These are phyloP conservation scores for Bombus balteatus DNA, from an alignment of 1,140 invertebrate genomes.

Conservation along the genomic window DNA sequence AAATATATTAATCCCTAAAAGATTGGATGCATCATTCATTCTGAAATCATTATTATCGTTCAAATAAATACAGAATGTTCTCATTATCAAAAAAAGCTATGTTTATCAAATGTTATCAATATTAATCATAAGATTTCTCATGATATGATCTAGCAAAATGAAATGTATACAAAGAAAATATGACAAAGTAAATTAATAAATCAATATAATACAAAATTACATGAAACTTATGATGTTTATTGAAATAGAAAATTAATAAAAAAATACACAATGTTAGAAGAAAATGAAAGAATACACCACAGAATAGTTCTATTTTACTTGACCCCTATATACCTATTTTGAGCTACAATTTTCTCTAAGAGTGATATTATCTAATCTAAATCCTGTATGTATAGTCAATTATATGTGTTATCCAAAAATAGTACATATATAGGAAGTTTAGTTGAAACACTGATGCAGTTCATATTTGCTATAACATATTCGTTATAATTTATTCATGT, in stretches of 20 bases:
- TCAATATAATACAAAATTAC: not conserved
- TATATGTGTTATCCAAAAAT: conserved; percentile 50
- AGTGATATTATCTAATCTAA: conserved; percentile 67
- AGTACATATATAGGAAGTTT: conserved; percentile 42
- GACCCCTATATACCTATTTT: conserved; percentile 47
- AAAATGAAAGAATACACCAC: not conserved
- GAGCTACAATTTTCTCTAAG: conserved; percentile 61
- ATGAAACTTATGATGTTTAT: not conserved
- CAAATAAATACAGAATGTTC: not conserved
- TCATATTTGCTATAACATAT: not conserved
- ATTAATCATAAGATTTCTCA: not conserved
- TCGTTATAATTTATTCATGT: not conserved
- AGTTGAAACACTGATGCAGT: not conserved
- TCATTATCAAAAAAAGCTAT: not conserved
- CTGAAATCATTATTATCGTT: not conserved
- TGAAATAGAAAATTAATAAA: not conserved
- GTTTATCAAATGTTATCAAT: conserved; percentile 26
- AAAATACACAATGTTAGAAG: not conserved
- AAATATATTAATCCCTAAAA: not conserved
- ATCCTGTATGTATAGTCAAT: conserved; percentile 54
- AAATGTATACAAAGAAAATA: not conserved
- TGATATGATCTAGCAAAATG: not conserved
- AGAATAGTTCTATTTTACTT: conserved; percentile 5
- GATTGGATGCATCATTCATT: not conserved
- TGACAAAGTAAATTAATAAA: not conserved